phyloP scores from a whole-genome alignment of 1,140 invertebrate genomes.

The Dufourea novaeangliae region DNA sequence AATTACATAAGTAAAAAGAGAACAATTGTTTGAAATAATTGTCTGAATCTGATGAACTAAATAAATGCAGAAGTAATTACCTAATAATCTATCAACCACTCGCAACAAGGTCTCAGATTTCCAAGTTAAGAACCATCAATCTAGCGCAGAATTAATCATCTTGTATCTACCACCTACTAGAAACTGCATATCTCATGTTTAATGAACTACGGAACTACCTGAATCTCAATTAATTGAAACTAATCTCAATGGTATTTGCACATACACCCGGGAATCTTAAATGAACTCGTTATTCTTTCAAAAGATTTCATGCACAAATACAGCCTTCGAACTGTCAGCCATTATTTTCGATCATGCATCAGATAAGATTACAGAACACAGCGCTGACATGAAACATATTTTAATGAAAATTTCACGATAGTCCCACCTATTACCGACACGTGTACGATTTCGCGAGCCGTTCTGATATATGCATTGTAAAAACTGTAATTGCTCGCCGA shows the following conservation, averaged over 20 bases:
- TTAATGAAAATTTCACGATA: neutral
- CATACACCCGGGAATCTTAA: neutral
- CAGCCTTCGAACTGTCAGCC: neutral
- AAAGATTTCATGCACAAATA: no score
- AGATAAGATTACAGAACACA: neutral
- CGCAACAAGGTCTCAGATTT: neutral
- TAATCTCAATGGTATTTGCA: neutral
- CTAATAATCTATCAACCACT: slow-evolving; percentile 2
- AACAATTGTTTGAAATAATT: neutral
- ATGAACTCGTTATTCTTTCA: neutral
- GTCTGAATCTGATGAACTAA: no score
- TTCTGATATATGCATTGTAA: slow-evolving; percentile 24
- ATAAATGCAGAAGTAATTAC: no score
- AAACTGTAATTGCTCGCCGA: slow-evolving; percentile 22
- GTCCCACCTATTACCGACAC: no score
- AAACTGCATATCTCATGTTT: neutral
- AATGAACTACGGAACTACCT: neutral
- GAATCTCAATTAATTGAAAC: neutral
- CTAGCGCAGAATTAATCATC: neutral
- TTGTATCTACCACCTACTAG: slow-evolving; percentile 6
- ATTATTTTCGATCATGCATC: neutral
- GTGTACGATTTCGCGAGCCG: neutral
- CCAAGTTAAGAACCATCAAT: neutral
- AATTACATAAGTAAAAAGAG: neutral
- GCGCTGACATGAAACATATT: neutral